Percentiles rank a stretch among this genome's conserved stretches.
phyloP scores from a whole-genome alignment of 2,113 vertebrate genomes.

The Conger conger region DNA sequence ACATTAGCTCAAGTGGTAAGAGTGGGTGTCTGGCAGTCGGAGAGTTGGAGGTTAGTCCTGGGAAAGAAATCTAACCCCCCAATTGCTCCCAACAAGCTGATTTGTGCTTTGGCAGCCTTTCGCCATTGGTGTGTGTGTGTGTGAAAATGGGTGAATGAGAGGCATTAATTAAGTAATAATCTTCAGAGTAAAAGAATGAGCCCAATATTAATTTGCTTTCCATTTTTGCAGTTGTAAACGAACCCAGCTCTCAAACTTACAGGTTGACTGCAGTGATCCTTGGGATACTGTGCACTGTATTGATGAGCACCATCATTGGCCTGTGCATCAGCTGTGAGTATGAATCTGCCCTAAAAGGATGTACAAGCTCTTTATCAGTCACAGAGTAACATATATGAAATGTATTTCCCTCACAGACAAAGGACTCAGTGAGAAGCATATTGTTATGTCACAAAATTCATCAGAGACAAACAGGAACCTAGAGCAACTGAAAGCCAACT shows the following conservation, averaged over 20 bases:
- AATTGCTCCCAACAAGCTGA: no score
- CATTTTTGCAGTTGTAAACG: slow-evolving; percentile 26
- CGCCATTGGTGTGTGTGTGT: no score
- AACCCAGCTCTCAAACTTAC: slow-evolving; percentile 8
- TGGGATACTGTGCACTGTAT: slow-evolving; percentile 46
- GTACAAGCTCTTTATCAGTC: background rate
- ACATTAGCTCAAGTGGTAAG: no score
- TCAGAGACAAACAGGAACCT: slow-evolving; percentile 39
- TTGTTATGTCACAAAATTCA: slow-evolving; percentile 28
- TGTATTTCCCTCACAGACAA: slow-evolving; percentile 18
- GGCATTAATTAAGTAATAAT: no score
- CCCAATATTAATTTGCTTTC: background rate
- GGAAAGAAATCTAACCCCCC: no score
- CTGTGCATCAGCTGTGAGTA: slow-evolving; percentile 59
- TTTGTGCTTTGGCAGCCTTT: no score
- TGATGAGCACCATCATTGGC: slow-evolving; percentile 54
- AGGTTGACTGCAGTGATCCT: slow-evolving; percentile 48
- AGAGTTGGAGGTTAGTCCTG: no score
- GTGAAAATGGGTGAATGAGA: no score
- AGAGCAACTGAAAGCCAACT: slow-evolving; percentile 49
- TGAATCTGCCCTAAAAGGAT: background rate
- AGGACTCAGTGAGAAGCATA: slow-evolving; percentile 15
- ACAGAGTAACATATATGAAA: background rate
- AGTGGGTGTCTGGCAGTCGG: no score
- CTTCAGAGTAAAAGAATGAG: background rate